Percentiles rank a stretch among this genome's conserved stretches.
Conservation (phyloP, 2,113 vertebrate species). For the Sminthopsis crassicaudata region DNA sequence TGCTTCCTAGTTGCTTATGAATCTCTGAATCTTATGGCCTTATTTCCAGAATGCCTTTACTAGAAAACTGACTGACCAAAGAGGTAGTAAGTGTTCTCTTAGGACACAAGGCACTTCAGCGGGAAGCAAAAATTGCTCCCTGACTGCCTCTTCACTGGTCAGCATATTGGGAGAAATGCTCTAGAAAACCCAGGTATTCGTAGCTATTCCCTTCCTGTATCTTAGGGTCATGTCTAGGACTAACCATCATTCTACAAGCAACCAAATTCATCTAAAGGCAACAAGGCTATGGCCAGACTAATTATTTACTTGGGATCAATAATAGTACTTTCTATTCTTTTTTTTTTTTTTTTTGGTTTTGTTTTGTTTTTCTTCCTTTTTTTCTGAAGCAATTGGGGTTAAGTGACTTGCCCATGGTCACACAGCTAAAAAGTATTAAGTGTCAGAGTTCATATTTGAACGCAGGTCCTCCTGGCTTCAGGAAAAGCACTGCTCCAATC, state of each 20-base stretch:
- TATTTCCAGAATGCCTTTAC: not conserved
- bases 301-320: not conserved
- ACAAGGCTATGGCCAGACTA: not conserved
- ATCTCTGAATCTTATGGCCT: not conserved
- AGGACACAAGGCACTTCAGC: not conserved
- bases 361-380: too few species aligned
- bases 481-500: too few species aligned
- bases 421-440: too few species aligned
- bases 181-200: not conserved
- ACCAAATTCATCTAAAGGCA: not conserved
- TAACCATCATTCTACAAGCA: not conserved
- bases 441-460: too few species aligned
- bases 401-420: too few species aligned
- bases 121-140: not conserved
- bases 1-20: not conserved
- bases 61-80: not conserved
- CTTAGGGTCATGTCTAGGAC: not conserved
- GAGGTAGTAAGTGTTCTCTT: not conserved
- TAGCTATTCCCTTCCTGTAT: not conserved
- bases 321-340: not conserved
- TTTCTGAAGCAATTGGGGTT: too few species aligned
- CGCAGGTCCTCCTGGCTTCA: too few species aligned
- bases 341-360: too few species aligned
- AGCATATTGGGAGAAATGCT: not conserved
- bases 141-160: not conserved